Evolutionary conservation across 1,140 invertebrate species (phyloP).

Genomic region (Anthonomus grandis): DNA sequence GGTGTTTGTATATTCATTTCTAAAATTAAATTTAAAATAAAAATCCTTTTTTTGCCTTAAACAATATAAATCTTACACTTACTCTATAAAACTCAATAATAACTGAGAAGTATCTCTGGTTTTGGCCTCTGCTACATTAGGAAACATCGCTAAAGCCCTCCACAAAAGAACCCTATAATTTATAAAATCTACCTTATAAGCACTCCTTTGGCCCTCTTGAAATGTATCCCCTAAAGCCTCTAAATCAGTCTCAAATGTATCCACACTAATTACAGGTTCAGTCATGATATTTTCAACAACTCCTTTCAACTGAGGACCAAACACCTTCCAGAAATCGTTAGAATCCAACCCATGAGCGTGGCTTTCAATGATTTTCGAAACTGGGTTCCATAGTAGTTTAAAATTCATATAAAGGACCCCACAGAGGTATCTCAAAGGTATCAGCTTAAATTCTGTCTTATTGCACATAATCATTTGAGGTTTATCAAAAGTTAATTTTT

Average conservation of each 20-base stretch:
- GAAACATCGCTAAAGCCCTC: slow-evolving; percentile 71
- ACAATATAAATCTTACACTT: slow-evolving; percentile 23
- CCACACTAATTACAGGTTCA: slow-evolving; percentile 19
- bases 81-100: slow-evolving; percentile 76
- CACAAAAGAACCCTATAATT: slow-evolving; percentile 79
- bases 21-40: slow-evolving; percentile 17
- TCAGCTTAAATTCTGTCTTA: slow-evolving; percentile 56
- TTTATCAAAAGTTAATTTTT: slow-evolving; percentile 64
- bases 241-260: slow-evolving; percentile 24
- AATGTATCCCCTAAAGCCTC: slow-evolving; percentile 34
- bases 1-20: slow-evolving; percentile 52
- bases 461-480: slow-evolving; percentile 56
- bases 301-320: slow-evolving; percentile 59
- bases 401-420: slow-evolving; percentile 85
- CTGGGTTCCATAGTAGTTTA: slow-evolving; percentile 83
- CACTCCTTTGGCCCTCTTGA: slow-evolving; percentile 42
- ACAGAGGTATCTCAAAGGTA: slow-evolving; percentile 72
- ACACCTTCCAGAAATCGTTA: slow-evolving; percentile 76
- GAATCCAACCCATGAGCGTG: slow-evolving; percentile 65
- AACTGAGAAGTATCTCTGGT: slow-evolving; percentile 74
- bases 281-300: slow-evolving; percentile 46
- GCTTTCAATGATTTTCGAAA: slow-evolving; percentile 66
- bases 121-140: slow-evolving; percentile 70
- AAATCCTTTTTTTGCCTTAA: slow-evolving; percentile 2
- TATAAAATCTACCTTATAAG: slow-evolving; percentile 62